Evolutionary conservation across 2,888 invertebrate genomes (phyloP).

Genomic region (Rhogogaster chlorosoma): DNA sequence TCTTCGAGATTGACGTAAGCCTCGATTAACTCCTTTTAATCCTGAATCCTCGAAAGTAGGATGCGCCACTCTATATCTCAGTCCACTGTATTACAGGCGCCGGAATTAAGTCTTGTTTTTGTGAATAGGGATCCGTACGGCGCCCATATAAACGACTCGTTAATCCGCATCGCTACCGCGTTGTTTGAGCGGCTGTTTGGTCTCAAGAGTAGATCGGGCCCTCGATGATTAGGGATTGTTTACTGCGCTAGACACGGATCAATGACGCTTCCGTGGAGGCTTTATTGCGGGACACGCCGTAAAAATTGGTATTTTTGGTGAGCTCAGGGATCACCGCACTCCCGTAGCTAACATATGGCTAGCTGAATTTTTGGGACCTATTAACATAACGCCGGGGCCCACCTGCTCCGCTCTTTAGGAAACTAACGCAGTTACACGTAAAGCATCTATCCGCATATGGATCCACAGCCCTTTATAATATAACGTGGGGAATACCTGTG

Average conservation of each 20-base stretch:
- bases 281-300: slow-evolving; percentile 51
- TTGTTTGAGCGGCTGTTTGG: slow-evolving; percentile 20
- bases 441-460: background rate
- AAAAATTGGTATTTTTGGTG: slow-evolving; percentile 55
- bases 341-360: slow-evolving; percentile 66
- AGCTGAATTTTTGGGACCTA: slow-evolving; percentile 62
- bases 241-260: slow-evolving; percentile 50
- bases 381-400: slow-evolving; percentile 69
- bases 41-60: background rate
- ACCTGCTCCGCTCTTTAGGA: slow-evolving; percentile 62
- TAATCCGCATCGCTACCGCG: slow-evolving; percentile 49
- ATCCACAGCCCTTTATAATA: background rate
- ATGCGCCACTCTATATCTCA: background rate
- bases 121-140: background rate
- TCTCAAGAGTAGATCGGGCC: slow-evolving; percentile 40
- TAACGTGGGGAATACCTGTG: background rate
- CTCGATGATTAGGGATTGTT: slow-evolving; percentile 51
- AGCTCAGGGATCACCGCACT: slow-evolving; percentile 47
- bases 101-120: background rate
- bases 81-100: background rate
- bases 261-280: slow-evolving; percentile 53
- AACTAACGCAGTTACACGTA: slow-evolving; percentile 20
- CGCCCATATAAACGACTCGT: slow-evolving; percentile 39
- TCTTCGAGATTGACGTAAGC: no score
- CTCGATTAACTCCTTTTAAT: background rate